A percentile compares a stretch with the other conserved stretches of the same genome.
phyloP scores from a whole-genome alignment of 2,888 invertebrate species.

The Lottia scabra region DNA sequence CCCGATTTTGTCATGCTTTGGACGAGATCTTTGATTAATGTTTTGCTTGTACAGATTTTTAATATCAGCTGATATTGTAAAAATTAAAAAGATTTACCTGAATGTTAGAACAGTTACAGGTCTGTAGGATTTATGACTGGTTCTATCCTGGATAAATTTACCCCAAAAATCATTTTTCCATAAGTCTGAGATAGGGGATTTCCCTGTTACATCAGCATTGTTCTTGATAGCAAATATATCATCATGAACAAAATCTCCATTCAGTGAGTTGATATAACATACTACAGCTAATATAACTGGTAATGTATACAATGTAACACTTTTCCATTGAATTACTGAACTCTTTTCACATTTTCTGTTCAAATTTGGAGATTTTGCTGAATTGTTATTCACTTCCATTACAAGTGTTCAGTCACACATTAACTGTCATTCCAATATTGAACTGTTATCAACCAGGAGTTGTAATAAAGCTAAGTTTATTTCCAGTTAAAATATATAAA shows the following conservation, averaged over 20 bases:
- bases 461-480: no score
- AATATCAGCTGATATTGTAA: no score
- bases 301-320: conserved; percentile 12
- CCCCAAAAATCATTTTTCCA: conserved; percentile 83
- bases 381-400: conserved; percentile 27
- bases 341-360: not conserved
- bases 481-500: no score
- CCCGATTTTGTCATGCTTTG: no score
- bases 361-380: conserved; percentile 2
- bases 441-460: no score
- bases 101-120: conserved; percentile 86
- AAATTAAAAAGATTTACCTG: conserved; percentile 75
- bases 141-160: conserved; percentile 84
- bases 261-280: conserved; percentile 50
- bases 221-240: conserved; percentile 86
- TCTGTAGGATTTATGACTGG: conserved; percentile 88
- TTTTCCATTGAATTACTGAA: not conserved
- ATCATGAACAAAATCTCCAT: conserved; percentile 85
- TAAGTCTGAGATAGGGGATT: conserved; percentile 45
- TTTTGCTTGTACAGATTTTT: no score
- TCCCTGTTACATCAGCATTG: conserved; percentile 84
- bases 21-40: no score
- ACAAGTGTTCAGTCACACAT: no score
- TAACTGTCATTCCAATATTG: no score
- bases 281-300: conserved; percentile 36